Evolutionary conservation across 2,113 vertebrate species (phyloP), one percentile per base, ranked within the genome.

Genomic region (Charina bottae): DNA sequence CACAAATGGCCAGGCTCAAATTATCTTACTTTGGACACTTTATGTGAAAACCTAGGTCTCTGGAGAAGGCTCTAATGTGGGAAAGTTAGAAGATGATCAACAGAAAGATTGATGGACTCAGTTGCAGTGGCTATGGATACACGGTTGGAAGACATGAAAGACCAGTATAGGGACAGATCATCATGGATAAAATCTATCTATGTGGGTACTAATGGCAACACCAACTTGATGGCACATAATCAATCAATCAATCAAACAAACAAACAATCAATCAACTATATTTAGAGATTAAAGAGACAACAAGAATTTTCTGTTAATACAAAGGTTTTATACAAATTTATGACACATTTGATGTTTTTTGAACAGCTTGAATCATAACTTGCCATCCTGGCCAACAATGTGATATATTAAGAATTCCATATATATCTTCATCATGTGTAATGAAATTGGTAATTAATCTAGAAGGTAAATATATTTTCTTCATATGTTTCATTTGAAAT

Each of bases 391-490:
- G 49, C 49, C 49, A 3, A 49, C 49, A 49, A 49, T 49, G 49
- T 49, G 49, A 97, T 91, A 97, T 96, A 97, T 49, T 13, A 37
- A 87, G n/a, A 87, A 37, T 42, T 78, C 10, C 33, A 78, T 85
- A 85, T 84, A 64, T 64, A 90, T 97, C 95, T 97, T 94, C 90
- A 97, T 97, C 95, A 96, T 90, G 93, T 97, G 92, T 97, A 97
- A 97, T 97, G 96, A 97, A 97, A 98, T 97, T 90, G 49, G 93
- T 97, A 97, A 97, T 96, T 96, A 97, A 94, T 72, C 95, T 97
- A 96, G 94, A 95, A 97, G 95, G 96, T 94, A 97, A 97, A 97
- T 96, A 90, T 94, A 90, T 95, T 94, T 94, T 95, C 94, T 94
- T 68, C 64, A 6, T 96, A 95, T 95, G 96, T 96, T 72, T 91